Evolutionary conservation across 2,888 invertebrate species (phyloP).

Genomic region (Leucophenga montana): DNA sequence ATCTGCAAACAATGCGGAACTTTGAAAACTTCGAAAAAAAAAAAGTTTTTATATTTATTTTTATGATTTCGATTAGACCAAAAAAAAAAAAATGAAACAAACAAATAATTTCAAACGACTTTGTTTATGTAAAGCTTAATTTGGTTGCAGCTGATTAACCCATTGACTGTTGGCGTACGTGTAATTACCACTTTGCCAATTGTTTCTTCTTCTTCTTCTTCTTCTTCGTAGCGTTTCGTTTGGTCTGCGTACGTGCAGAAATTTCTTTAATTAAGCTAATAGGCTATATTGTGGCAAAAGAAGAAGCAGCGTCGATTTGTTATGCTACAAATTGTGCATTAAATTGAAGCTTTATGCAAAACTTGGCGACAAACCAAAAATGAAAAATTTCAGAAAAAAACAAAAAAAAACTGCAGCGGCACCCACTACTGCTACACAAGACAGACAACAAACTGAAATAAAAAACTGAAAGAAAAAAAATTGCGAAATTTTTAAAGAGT

Average conservation of each 20-base stretch:
- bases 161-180: conserved; percentile 16
- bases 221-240: background rate
- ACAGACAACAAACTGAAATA: conserved; percentile 36
- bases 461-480: conserved; percentile 11
- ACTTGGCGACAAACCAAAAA: conserved; percentile 54
- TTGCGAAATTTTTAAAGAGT: background rate
- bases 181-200: background rate
- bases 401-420: conserved; percentile 33
- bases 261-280: conserved; percentile 59
- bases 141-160: conserved; percentile 2
- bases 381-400: background rate
- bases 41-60: background rate
- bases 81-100: no score
- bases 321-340: conserved; percentile 59
- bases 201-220: background rate
- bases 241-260: conserved; percentile 50
- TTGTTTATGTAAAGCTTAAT: background rate
- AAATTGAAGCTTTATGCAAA: conserved; percentile 66
- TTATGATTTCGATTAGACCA: background rate
- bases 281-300: conserved; percentile 34
- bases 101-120: background rate
- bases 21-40: background rate
- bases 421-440: conserved; percentile 44
- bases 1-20: conserved; percentile 3
- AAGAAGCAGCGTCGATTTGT: background rate